phyloP scores from a whole-genome alignment of 2,888 invertebrate species.

The Blastobasis lacticolella region DNA sequence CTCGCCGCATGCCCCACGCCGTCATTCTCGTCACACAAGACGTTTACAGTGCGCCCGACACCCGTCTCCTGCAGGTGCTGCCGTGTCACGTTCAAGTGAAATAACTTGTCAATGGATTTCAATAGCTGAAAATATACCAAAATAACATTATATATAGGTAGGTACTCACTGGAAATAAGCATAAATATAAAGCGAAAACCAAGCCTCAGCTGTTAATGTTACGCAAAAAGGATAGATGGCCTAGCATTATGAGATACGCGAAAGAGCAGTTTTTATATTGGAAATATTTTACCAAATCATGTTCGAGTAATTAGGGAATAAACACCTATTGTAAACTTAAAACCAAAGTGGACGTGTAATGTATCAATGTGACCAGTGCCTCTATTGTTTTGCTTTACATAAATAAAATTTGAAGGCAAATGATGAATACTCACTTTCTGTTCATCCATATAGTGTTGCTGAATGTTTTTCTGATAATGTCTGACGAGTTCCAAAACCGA shows the following conservation, averaged over 20 bases:
- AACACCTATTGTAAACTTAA: not conserved
- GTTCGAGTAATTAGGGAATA: too few species aligned
- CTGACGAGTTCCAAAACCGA: constrained; percentile 75
- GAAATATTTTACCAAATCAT: not conserved
- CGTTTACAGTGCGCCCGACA: constrained; percentile 92
- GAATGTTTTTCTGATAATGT: constrained; percentile 84
- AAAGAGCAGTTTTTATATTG: not conserved
- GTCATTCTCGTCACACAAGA: constrained; percentile 86
- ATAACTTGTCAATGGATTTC: constrained; percentile 84
- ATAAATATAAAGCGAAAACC: not conserved
- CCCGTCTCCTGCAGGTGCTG: constrained; percentile 91
- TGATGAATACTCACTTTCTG: constrained; percentile 73
- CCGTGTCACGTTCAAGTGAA: constrained; percentile 83
- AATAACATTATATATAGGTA: not conserved
- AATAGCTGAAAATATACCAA: constrained; percentile 74
- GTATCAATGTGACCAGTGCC: not conserved
- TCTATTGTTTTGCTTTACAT: not conserved
- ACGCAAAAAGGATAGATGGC: not conserved
- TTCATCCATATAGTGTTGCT: constrained; percentile 78
- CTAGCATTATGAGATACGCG: too few species aligned
- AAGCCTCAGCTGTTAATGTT: not conserved
- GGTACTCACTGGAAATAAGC: not conserved
- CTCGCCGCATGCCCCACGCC: constrained; percentile 74
- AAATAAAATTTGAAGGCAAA: constrained; percentile 11
- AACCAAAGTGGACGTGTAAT: not conserved